Evolutionary conservation across 1,140 invertebrate genomes (phyloP), one percentile per base, ranked within the genome.

Genomic region (Conopomorpha cramerella): DNA sequence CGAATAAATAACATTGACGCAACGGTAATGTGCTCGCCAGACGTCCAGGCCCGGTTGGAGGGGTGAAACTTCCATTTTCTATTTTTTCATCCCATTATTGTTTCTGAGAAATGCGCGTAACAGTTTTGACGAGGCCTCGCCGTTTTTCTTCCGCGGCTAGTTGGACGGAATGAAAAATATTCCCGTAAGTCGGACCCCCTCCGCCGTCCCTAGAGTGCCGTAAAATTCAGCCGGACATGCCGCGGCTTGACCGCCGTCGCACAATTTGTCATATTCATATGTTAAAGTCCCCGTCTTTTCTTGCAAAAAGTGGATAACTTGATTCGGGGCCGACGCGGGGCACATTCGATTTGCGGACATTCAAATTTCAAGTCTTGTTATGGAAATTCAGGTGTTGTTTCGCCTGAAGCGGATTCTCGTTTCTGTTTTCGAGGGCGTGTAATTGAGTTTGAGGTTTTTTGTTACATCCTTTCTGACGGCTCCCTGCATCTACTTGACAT

Each of bases 191-290:
- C 55, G n/a, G n/a, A 62, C 11, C 28, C 4, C 60, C 65, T 57
- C 50, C 38, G 11, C n/a, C 13, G 35, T 67, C 66, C 63, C 70
- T 34, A 6, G 70, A 51, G 70, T 50, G 66, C 55, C 64, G 68
- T 70, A 73, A 70, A 72, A 67, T 45, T 72, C 60, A 31, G 56
- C 35, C 53, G 49, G 56, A 49, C 67, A 36, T 43, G 16, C 50
- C 51, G 44, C 41, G 49, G 54, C 36, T 55, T 45, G 58, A 56
- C 66, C 61, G 54, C 54, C 49, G 52, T 31, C 64, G 49, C 49
- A 66, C 70, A 74, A 74, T 74, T 74, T 74, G 66, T 74, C 70
- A 74, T 71, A 74, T 74, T 74, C 70, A 74, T 74, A 74, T 74
- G 70, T 74, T 71, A 74, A 74, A 66, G 62, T 65, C 60, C 41